phyloP scores from a whole-genome alignment of 35 echinoderm and acorn worm species.

The Acanthaster planci region DNA sequence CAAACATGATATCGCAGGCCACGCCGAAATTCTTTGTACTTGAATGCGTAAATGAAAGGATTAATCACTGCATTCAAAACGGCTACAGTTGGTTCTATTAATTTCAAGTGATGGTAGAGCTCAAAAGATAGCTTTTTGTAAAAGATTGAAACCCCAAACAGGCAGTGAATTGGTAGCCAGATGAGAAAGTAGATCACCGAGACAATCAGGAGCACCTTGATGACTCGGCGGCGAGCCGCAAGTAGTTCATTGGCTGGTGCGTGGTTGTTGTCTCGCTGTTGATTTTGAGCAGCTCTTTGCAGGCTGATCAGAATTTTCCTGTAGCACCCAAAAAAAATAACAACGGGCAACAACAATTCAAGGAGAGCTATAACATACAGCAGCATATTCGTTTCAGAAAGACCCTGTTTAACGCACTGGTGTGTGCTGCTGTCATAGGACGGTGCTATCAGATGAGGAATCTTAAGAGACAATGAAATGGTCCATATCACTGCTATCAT shows the following conservation, averaged over 20 bases:
- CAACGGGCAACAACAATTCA: neutral
- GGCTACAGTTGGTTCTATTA: neutral
- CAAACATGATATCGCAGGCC: neutral
- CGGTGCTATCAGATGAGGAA: neutral
- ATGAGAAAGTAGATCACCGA: neutral
- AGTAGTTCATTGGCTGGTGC: neutral
- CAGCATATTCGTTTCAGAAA: neutral
- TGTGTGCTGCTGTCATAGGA: neutral
- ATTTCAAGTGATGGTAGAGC: neutral
- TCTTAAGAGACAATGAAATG: neutral
- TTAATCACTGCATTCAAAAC: neutral
- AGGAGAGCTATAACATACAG: too few species aligned
- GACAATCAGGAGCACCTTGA: neutral
- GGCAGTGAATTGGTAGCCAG: neutral
- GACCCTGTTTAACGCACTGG: neutral
- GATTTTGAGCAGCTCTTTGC: neutral
- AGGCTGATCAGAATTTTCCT: neutral
- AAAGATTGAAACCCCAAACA: neutral
- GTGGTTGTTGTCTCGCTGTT: neutral
- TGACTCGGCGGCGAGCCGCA: neutral
- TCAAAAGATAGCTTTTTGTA: neutral
- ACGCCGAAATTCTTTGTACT: constrained; percentile 22
- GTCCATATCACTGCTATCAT: neutral
- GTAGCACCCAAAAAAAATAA: neutral
- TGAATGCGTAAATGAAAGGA: constrained; percentile 7